These are phyloP conservation scores for Lasioglossum leucozonium DNA, from an alignment of 2,888 invertebrate species.

Conservation along the genomic window DNA sequence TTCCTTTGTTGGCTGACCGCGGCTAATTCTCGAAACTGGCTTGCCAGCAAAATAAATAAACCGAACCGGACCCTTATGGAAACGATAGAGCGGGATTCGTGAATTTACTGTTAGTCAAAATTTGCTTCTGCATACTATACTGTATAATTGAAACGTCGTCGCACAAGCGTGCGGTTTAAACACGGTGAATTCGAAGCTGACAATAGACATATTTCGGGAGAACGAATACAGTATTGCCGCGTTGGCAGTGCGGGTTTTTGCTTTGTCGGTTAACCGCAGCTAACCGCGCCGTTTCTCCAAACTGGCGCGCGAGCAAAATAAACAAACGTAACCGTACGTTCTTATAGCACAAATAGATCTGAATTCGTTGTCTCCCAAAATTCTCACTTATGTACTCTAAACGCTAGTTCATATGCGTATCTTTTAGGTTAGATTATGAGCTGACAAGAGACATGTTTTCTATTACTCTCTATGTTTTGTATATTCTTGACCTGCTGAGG, in stretches of 20 bases:
- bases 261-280: too few species aligned
- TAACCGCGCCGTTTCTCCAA: too few species aligned
- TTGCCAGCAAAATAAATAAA: neutral
- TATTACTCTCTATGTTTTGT: too few species aligned
- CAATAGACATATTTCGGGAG: too few species aligned
- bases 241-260: neutral
- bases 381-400: too few species aligned
- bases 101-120: neutral
- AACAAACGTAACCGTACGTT: neutral
- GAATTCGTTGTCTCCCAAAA: too few species aligned
- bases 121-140: neutral
- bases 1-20: slow-evolving; percentile 1
- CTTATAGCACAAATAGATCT: too few species aligned
- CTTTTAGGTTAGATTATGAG: too few species aligned
- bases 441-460: too few species aligned
- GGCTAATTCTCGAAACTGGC: neutral
- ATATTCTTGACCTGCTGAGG: too few species aligned
- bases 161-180: neutral
- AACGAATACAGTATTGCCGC: neutral
- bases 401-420: too few species aligned
- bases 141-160: neutral
- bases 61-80: neutral
- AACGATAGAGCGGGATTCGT: neutral
- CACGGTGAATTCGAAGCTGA: neutral
- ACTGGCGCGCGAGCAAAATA: too few species aligned